phyloP scores from a whole-genome alignment of 2,797 vertebrate species.

The Eremophila alpestris region DNA sequence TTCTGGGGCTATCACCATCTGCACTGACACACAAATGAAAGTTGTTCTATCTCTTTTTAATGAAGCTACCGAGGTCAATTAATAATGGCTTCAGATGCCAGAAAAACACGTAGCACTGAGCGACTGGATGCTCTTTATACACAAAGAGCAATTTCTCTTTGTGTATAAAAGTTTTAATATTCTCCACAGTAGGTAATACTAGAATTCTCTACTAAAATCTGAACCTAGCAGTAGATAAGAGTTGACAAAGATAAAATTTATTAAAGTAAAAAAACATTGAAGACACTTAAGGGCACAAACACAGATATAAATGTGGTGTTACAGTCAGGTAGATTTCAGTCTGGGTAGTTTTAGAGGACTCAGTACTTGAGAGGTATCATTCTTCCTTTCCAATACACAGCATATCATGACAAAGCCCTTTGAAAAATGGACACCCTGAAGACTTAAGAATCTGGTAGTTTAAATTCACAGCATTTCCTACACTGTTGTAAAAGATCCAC shows the following conservation, averaged over 20 bases:
- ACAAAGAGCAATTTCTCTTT: neutral
- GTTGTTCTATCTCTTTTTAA: constrained; percentile 26
- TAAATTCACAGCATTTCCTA: neutral
- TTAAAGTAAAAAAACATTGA: neutral
- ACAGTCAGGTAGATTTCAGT: neutral
- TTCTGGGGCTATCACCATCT: constrained; percentile 6
- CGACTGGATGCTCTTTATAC: neutral
- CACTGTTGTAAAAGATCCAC: neutral
- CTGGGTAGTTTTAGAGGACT: neutral
- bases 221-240: neutral
- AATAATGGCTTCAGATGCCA: constrained; percentile 12
- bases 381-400: neutral
- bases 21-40: constrained; percentile 1
- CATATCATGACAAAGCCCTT: neutral
- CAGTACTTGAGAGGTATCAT: neutral
- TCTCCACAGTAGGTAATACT: neutral
- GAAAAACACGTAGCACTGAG: neutral
- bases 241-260: neutral
- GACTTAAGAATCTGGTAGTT: neutral
- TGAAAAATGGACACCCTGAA: neutral
- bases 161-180: neutral
- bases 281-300: neutral
- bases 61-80: constrained; percentile 17
- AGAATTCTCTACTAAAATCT: neutral
- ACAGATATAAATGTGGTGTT: neutral